Evolutionary conservation across 1,140 invertebrate genomes (phyloP).

Genomic region (Plectrocnemia conspersa): DNA sequence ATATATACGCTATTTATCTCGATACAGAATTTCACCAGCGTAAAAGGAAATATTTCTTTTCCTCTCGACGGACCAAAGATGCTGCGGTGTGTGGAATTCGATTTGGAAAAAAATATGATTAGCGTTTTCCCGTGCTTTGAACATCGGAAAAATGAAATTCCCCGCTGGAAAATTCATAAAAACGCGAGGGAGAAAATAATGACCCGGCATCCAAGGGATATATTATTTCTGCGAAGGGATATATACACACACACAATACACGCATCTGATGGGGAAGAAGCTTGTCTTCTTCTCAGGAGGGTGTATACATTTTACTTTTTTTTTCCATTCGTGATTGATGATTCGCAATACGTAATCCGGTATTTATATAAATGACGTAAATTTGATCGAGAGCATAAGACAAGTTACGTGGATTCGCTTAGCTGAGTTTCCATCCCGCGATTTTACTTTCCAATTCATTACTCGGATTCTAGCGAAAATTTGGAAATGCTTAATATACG

Average conservation of each 20-base stretch:
- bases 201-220: slow-evolving; percentile 24
- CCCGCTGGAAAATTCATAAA: slow-evolving; percentile 26
- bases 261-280: no score
- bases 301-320: no score
- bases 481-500: no score
- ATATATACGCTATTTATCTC: no score
- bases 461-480: no score
- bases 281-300: no score
- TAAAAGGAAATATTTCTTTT: slow-evolving; percentile 12
- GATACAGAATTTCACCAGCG: no score
- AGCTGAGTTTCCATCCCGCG: neutral
- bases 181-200: slow-evolving; percentile 29
- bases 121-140: slow-evolving; percentile 25
- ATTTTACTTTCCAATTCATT: no score
- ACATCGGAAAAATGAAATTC: slow-evolving; percentile 27
- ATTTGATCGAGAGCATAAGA: slow-evolving; percentile 21
- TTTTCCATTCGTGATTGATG: slow-evolving; percentile 35
- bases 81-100: slow-evolving; percentile 24
- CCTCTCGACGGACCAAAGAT: slow-evolving; percentile 9
- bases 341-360: slow-evolving; percentile 26
- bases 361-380: slow-evolving; percentile 30
- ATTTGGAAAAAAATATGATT: slow-evolving; percentile 34
- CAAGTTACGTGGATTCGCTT: neutral
- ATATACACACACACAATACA: no score
- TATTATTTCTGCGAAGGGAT: slow-evolving; percentile 22